A percentile compares a stretch with the other conserved stretches of the same genome.
These are phyloP conservation scores for Pachyrhynchus sulphureomaculatus DNA, from an alignment of 1,140 invertebrate species.

Conservation along the genomic window DNA sequence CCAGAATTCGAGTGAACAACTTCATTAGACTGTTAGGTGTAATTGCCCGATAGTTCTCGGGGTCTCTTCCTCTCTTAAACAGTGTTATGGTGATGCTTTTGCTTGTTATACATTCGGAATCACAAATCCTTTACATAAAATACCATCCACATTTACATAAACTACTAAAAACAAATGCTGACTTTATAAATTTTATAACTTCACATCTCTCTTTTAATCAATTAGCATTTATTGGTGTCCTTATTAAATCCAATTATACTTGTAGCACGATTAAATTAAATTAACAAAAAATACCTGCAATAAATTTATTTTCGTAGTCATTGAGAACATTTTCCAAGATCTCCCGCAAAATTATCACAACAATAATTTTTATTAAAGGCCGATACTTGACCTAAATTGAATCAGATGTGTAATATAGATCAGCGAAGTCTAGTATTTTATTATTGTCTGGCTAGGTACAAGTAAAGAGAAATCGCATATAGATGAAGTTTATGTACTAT, in stretches of 20 bases:
- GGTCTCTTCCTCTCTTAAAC: too few species aligned
- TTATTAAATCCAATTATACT: background rate
- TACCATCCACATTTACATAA: too few species aligned
- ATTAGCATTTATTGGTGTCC: too few species aligned
- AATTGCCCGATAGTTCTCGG: too few species aligned
- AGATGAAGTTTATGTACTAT: constrained; percentile 5
- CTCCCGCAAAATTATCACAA: background rate
- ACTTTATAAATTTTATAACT: too few species aligned
- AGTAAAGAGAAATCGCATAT: constrained; percentile 12
- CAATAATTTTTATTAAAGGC: constrained; percentile 6
- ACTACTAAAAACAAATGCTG: too few species aligned
- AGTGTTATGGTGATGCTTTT: too few species aligned
- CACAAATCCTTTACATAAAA: too few species aligned
- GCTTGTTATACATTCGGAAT: too few species aligned
- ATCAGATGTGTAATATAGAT: constrained; percentile 17
- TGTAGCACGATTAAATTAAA: background rate
- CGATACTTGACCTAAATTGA: constrained; percentile 9
- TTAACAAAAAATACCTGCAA: background rate
- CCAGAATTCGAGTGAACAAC: too few species aligned
- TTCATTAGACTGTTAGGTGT: too few species aligned
- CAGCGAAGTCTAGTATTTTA: constrained; percentile 2
- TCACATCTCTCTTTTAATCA: too few species aligned
- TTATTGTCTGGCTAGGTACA: background rate
- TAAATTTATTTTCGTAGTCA: background rate
- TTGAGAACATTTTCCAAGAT: background rate